Conservation (phyloP, 2,888 invertebrate genomes). For the Lepidocyrtoides sp. region DNA sequence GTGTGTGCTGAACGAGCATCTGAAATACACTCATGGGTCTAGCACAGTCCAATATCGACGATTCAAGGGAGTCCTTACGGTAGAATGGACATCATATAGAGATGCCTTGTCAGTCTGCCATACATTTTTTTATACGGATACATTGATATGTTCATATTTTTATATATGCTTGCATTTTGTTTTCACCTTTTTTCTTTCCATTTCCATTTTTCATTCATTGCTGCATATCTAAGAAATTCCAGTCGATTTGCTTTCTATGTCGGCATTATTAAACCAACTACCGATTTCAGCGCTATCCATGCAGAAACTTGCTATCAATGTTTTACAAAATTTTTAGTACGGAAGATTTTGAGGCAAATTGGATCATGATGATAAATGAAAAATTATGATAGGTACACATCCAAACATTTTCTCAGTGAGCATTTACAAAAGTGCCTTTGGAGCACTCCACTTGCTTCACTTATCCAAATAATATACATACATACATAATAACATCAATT, state of each 20-base stretch:
- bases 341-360: slow-evolving; percentile 39
- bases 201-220: slow-evolving; percentile 22
- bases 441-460: background rate
- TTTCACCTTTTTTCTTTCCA: slow-evolving; percentile 31
- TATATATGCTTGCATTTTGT: background rate
- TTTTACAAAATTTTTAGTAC: slow-evolving; percentile 6
- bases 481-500: background rate
- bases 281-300: background rate
- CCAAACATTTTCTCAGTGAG: background rate
- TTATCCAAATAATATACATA: background rate
- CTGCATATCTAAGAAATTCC: slow-evolving; percentile 65
- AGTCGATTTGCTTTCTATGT: slow-evolving; percentile 56
- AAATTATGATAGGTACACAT: slow-evolving; percentile 52
- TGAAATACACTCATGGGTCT: background rate
- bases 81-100: slow-evolving; percentile 35
- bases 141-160: background rate
- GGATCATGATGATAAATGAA: slow-evolving; percentile 71
- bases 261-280: slow-evolving; percentile 1
- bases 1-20: background rate
- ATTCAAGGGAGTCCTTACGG: slow-evolving; percentile 8
- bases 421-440: no score
- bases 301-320: slow-evolving; percentile 6
- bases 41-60: background rate
- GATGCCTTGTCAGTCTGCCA: no score
- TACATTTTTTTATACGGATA: no score